These are phyloP conservation scores for Drosophila virilis DNA, from an alignment of 1,140 invertebrate species.

Conservation along the genomic window DNA sequence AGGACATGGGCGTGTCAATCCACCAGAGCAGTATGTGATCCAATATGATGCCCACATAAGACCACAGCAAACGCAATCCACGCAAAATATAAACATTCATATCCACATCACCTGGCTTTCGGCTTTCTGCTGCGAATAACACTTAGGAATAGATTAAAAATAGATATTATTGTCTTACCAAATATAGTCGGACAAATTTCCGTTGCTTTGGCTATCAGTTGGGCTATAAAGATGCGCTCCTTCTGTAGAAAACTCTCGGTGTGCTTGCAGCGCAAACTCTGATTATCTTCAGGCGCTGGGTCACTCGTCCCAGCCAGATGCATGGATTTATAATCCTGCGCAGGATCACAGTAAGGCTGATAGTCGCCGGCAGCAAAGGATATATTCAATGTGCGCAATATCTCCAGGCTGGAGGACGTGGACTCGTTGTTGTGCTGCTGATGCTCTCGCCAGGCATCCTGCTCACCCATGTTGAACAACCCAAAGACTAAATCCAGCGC, in stretches of 20 bases:
- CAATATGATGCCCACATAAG: constrained; percentile 89
- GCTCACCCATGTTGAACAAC: constrained; percentile 82
- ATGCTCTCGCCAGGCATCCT: constrained; percentile 75
- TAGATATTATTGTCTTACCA: constrained; percentile 36
- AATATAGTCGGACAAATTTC: constrained; percentile 80
- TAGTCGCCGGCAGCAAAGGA: constrained; percentile 74
- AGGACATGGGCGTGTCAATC: constrained; percentile 88
- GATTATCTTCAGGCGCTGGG: constrained; percentile 62
- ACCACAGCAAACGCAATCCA: constrained; percentile 88
- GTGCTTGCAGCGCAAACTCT: constrained; percentile 83
- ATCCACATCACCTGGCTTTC: constrained; percentile 73
- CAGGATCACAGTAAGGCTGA: constrained; percentile 63
- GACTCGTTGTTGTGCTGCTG: constrained; percentile 66
- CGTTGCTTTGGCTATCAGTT: constrained; percentile 72
- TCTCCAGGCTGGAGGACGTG: constrained; percentile 75
- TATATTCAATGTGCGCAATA: constrained; percentile 74
- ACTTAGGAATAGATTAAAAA: background rate
- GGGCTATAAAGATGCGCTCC: constrained; percentile 71
- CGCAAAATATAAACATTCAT: constrained; percentile 81
- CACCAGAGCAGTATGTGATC: constrained; percentile 93
- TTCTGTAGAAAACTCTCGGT: constrained; percentile 79
- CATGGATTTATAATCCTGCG: constrained; percentile 60
- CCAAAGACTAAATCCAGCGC: constrained; percentile 69
- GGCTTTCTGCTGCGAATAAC: constrained; percentile 73
- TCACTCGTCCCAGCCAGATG: constrained; percentile 4